Conservation (phyloP, 2,113 vertebrate genomes). For the Jacana jacana region DNA sequence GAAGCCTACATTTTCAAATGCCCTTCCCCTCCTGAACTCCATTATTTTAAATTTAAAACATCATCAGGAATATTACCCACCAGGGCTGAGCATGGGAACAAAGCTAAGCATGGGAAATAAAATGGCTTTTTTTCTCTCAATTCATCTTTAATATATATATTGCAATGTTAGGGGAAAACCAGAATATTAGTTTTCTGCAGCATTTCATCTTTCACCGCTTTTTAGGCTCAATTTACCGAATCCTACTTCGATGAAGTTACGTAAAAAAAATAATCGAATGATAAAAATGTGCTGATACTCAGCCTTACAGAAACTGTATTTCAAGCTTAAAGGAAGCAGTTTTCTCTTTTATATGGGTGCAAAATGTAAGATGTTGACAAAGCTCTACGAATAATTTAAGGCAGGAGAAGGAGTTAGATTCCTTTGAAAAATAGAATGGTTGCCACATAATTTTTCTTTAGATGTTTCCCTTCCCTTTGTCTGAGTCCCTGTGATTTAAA, state of each 20-base stretch:
- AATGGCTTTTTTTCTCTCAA: neutral
- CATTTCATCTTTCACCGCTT: neutral
- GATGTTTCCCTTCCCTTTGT: neutral
- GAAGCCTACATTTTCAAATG: neutral
- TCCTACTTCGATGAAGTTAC: neutral
- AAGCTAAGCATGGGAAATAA: neutral
- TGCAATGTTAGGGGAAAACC: neutral
- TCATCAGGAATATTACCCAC: neutral
- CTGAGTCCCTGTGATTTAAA: neutral
- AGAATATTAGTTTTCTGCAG: neutral
- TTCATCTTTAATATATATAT: neutral
- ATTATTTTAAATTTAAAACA: neutral
- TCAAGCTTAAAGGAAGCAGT: neutral
- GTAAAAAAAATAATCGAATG: neutral
- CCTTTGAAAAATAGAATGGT: neutral
- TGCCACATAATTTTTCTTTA: neutral
- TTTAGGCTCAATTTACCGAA: neutral
- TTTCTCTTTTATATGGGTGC: neutral
- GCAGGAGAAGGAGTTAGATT: neutral
- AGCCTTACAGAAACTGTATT: neutral
- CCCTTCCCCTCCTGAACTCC: neutral
- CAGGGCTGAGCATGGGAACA: neutral
- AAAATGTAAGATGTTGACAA: neutral
- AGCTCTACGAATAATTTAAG: neutral
- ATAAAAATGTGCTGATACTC: neutral